Percentiles rank a stretch among this genome's conserved stretches.
Evolutionary conservation across 2,888 invertebrate species (phyloP).

Genomic region (Hedya salicella): DNA sequence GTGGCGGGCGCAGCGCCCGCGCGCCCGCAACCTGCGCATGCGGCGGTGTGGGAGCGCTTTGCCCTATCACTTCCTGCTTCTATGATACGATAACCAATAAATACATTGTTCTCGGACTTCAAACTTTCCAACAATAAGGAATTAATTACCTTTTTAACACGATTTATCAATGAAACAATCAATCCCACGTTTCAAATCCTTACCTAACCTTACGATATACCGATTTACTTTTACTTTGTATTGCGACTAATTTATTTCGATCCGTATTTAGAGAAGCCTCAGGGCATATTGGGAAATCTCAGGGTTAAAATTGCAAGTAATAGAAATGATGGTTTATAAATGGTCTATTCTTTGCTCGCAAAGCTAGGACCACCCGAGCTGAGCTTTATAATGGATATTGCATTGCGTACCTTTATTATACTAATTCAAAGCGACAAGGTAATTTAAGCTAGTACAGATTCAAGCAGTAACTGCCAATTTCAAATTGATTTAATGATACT

Average conservation of each 20-base stretch:
- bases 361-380: conserved; percentile 63
- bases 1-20: conserved; percentile 53
- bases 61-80: conserved; percentile 81
- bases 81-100: conserved; percentile 75
- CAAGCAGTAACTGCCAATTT: not conserved
- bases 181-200: conserved; percentile 10
- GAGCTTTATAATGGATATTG: conserved; percentile 48
- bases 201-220: not conserved
- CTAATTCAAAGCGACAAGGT: conserved; percentile 19
- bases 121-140: conserved; percentile 21
- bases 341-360: conserved; percentile 62
- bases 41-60: conserved; percentile 77
- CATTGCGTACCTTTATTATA: conserved; percentile 37
- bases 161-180: conserved; percentile 23
- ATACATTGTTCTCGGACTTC: conserved; percentile 58
- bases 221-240: not conserved
- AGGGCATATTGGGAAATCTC: conserved; percentile 59
- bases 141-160: conserved; percentile 15
- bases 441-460: conserved; percentile 9
- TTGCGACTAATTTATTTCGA: conserved; percentile 50
- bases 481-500: not conserved
- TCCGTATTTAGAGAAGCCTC: conserved; percentile 58
- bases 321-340: conserved; percentile 69
- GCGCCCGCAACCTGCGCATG: conserved; percentile 13
- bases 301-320: conserved; percentile 65